Evolutionary conservation across 2,888 invertebrate genomes (phyloP), one percentile per base, ranked within the genome.

Genomic region (Odiellus spinosus): DNA sequence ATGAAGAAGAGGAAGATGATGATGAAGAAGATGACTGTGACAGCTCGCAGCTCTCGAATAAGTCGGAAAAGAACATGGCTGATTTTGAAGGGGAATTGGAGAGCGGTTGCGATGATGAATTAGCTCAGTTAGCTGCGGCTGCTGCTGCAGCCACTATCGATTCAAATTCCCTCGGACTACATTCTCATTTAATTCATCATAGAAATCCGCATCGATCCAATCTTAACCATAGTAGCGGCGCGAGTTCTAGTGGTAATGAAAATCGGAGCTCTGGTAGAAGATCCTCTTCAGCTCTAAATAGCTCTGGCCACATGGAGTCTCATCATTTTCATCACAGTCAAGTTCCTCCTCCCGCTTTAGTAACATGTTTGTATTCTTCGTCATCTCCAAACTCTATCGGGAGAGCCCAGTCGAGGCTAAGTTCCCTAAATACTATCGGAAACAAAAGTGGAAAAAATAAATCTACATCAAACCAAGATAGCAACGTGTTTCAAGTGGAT

Each of bases 1-100:
- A 55, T 19, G 47, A 48, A 21, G 51, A 51, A 35, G 46, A 46
- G 34, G 33, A 56, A 56, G 12, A 26, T 26, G 26, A 26, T 8
- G 26, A 26, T 8, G 63, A 62, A 49, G 71, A 72, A 53, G 87
- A 85, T n/a, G 87, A 87, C 60, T 85, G 87, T 58, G 63, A 63
- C 52, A 88, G 88, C n/a, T 88, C 88, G 0, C 76, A 84, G 32
- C 78, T 87, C 71, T 88, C 87, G 52, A 86, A 83, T 58, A 88
- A 90, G 67, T 88, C 88, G 2, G 88, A 88, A 59, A 87, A 90
- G 57, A 90, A 90, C 65, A 80, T 90, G 76, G 87, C 86, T 0
- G 90, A 91, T 66, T 82, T 91, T 60, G 91, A 91, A 60, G 90
- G 88, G 4, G 81, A 82, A 60, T 26, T 26, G 26, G 85, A 86